Evolutionary conservation across 1,140 invertebrate genomes (phyloP), one percentile per base, ranked within the genome.

Genomic region (Brachionus rubens): DNA sequence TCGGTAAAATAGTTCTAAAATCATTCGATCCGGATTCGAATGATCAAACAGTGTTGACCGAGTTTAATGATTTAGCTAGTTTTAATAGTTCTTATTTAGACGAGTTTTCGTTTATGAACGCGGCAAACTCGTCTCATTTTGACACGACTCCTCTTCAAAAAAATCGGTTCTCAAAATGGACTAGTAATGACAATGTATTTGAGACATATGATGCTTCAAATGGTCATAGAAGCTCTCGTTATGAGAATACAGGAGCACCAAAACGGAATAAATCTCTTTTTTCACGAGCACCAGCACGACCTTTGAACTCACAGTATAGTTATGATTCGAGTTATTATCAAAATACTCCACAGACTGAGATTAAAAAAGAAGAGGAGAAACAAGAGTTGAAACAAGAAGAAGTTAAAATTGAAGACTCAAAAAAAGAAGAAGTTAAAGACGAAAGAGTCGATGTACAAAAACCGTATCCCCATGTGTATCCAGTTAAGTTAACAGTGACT

Each of bases 1-100:
- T 72, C 41, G 68, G 68, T 40, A 72, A 72, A 72, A 72, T 72
- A 28, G 68, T 72, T 36, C 21, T 72, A 7, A 48, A 54, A 40
- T 72, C 68, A 4, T 72, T 50, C 41, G 68, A 72, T 72, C 43
- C 30, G 4, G 47, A 72, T 26, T 65, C 59, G 26, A 41, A 43
- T 43, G 59, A 65, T 24, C 33, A 65, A 65, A 65, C 59, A 43
- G 59, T 43, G 3, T 24, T 65, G 5, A 43, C 19, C n/a, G 59
- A 65, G 12, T 65, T 65, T 19, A 43, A 65, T 28, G 59, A 65
- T 65, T 24, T 65, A 41, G 40, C 33, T 0, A 65, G 59, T 26
- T 43, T 65, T 26, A 65, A 65, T 6, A 30, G 36, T 7, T 59
- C 54, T 7, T 36, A 16, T 59, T 59, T 59, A 33, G 54, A 59